Percentiles rank a stretch among this genome's conserved stretches.
Evolutionary conservation across 2,888 invertebrate genomes (phyloP).

Genomic region (Siphlonurus alternatus): DNA sequence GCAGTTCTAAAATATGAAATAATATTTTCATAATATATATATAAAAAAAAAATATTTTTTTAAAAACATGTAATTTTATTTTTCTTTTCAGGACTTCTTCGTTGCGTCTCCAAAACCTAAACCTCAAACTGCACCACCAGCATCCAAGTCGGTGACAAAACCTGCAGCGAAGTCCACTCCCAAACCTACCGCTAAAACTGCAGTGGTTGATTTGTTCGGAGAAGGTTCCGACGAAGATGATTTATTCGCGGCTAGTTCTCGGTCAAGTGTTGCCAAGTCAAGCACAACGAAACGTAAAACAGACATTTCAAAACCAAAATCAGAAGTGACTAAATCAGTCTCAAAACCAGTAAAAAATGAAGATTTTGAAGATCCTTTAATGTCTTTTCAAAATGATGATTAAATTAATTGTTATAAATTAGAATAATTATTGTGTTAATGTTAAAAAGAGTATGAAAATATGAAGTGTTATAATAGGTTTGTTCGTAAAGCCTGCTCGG

Average conservation of each 20-base stretch:
- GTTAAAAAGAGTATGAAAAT: no score
- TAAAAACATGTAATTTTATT: no score
- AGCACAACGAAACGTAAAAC: no score
- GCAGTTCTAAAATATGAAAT: no score
- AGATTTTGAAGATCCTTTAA: not conserved
- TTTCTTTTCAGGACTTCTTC: not conserved
- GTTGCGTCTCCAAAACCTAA: not conserved
- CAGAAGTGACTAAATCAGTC: not conserved
- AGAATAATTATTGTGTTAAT: no score
- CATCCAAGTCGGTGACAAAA: not conserved
- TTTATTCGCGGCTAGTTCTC: not conserved
- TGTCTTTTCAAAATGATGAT: not conserved
- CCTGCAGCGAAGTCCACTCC: not conserved
- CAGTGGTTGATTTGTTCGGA: not conserved
- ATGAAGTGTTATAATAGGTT: no score
- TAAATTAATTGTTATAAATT: no score
- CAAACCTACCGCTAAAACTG: not conserved
- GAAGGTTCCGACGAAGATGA: not conserved
- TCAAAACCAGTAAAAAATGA: not conserved
- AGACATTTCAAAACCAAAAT: not conserved
- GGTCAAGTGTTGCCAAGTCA: not conserved
- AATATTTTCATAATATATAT: no score
- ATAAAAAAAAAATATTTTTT: no score
- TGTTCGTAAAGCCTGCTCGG: no score
- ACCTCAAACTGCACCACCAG: not conserved